Base-by-base conservation (phyloP, 2,113 vertebrate species). In the Enhydra lutris region DNA sequence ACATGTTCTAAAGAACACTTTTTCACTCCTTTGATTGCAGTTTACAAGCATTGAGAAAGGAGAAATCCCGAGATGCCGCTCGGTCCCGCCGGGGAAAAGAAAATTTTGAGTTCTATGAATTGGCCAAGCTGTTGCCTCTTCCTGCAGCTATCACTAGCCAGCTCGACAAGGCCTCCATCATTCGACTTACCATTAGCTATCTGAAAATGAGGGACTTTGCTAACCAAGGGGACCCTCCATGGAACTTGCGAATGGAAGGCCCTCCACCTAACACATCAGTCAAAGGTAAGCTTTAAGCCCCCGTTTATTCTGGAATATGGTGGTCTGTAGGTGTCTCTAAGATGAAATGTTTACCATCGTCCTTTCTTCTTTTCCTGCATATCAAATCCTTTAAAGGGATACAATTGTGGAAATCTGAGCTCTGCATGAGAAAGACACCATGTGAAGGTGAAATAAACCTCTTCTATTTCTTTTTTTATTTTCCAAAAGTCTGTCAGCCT, bases 121-220 rank as follows among this genome's bases (percentile, higher is more conserved):
- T 99, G 99, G 99, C 99, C 98, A 99, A 99, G 98, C 99, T 99
- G 99, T 99, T 99, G 98, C 99, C 99, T 0, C 99, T 99, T 95
- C 99, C 99, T 95, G 99, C 99, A 83, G 99, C 99, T 98, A 99
- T 99, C 99, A 99, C 99, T 96, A 99, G 99, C 97, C 99, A 99
- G 98, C 99, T 99, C 97, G 99, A 99, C 99, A 99, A 99, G 98
- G 99, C 99, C 29, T 99, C 99, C 98, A 99, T 99, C 98, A 99
- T 99, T 97, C 99, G 99, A 95, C 99, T 99, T 97, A 99, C 99
- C 98, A 99, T 99, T 99, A 99, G 99, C 99, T 99, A 99, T 98
- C 99, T 99, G 98, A 99, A 99, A 99, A 99, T 99, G 99, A 99
- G 99, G 97, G 99, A 99, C 99, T 99, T 99, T 97, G 99, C 99